Evolutionary conservation across 2,113 vertebrate species (phyloP).

Genomic region (Callaeas wilsoni): DNA sequence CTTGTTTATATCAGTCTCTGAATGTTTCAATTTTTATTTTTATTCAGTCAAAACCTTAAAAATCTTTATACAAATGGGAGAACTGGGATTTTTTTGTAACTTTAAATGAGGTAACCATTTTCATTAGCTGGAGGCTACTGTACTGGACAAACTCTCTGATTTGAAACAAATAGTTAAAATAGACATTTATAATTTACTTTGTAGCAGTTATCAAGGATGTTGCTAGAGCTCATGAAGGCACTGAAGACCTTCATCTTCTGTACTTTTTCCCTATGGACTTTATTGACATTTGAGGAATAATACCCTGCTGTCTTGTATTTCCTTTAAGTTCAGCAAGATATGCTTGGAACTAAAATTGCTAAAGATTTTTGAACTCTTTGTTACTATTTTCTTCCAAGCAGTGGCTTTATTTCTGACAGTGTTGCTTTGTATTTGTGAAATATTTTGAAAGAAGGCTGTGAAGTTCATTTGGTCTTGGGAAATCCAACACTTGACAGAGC

Average conservation of each 20-base stretch:
- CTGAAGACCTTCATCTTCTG: neutral
- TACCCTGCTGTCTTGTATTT: neutral
- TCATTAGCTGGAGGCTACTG: slow-evolving; percentile 1
- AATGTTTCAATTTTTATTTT: slow-evolving; percentile 22
- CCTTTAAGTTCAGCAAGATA: slow-evolving; percentile 3
- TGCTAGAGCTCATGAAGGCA: slow-evolving; percentile 57
- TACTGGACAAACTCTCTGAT: slow-evolving; percentile 1
- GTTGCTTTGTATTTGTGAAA: neutral
- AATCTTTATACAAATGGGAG: neutral
- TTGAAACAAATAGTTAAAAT: neutral
- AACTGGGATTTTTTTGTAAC: neutral
- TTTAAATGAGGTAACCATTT: neutral
- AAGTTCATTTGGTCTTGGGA: neutral
- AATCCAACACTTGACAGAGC: neutral
- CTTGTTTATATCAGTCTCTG: slow-evolving; percentile 38
- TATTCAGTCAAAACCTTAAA: slow-evolving; percentile 45
- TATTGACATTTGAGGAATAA: neutral
- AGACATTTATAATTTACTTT: neutral
- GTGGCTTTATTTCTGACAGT: neutral
- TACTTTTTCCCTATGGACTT: neutral
- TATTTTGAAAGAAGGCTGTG: neutral
- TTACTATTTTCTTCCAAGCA: neutral
- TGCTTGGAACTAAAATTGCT: neutral
- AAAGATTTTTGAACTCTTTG: neutral
- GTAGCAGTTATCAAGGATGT: slow-evolving; percentile 50